Evolutionary conservation across 2,888 invertebrate species (phyloP).

Genomic region (Chelonus formosanus): DNA sequence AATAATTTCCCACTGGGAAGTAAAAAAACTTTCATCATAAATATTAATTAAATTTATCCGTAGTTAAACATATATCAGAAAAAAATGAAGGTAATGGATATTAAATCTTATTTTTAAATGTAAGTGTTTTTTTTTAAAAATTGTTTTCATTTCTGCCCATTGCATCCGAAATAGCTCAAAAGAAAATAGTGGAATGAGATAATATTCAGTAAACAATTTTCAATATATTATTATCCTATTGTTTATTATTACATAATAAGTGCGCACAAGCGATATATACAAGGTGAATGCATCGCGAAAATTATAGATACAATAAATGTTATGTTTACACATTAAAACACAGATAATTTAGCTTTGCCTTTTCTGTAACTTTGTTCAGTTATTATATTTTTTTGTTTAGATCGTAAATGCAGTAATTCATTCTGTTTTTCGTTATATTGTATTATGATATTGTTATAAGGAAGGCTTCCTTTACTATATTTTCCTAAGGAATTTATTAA

Average conservation of each 20-base stretch:
- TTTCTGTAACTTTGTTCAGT: slow-evolving; percentile 77
- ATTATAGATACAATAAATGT: slow-evolving; percentile 11
- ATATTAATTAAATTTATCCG: no score
- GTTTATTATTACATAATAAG: slow-evolving; percentile 15
- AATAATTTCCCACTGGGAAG: no score
- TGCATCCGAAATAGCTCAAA: no score
- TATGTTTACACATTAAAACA: slow-evolving; percentile 71
- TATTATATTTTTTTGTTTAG: slow-evolving; percentile 72
- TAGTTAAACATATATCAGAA: no score
- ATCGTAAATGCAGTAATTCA: slow-evolving; percentile 71
- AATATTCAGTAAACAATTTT: not conserved
- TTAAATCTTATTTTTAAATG: no score
- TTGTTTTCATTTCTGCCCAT: no score
- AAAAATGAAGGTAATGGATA: no score
- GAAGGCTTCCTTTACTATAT: slow-evolving; percentile 70
- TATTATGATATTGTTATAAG: slow-evolving; percentile 71
- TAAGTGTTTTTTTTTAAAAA: no score
- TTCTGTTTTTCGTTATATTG: slow-evolving; percentile 72
- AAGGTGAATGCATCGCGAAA: slow-evolving; percentile 16
- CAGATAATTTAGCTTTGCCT: slow-evolving; percentile 75
- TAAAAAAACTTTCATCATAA: no score
- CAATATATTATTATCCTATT: not conserved
- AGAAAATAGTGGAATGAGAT: no score
- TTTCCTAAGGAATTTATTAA: slow-evolving; percentile 73
- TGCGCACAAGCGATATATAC: slow-evolving; percentile 23